A percentile compares a stretch with the other conserved stretches of the same genome.
These are phyloP conservation scores for Tapera naevia DNA, from an alignment of 2,797 vertebrate genomes.

Conservation along the genomic window DNA sequence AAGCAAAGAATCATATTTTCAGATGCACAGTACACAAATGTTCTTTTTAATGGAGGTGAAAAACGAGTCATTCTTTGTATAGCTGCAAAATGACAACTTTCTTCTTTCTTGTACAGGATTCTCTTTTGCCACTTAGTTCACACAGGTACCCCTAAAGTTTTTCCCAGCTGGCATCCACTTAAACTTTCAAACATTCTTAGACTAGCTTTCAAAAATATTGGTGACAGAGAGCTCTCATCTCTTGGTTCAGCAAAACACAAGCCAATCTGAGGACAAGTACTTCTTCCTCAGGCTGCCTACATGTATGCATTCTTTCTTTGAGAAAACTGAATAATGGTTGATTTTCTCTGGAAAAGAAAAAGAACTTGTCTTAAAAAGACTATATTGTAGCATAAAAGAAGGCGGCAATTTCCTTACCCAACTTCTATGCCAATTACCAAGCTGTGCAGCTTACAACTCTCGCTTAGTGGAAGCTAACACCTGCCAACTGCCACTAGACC, in stretches of 20 bases:
- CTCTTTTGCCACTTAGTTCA: neutral
- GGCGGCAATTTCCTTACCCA: conserved; percentile 36
- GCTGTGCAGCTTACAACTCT: conserved; percentile 29
- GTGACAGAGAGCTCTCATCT: neutral
- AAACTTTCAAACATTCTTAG: neutral
- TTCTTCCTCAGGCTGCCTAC: neutral
- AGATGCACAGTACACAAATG: neutral
- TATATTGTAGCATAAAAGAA: neutral
- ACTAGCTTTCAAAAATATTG: neutral
- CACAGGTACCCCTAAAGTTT: neutral
- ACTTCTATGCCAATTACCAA: conserved; percentile 55
- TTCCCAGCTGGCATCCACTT: neutral
- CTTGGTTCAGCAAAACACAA: neutral
- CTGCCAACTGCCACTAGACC: conserved; percentile 47
- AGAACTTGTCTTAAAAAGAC: conserved; percentile 28
- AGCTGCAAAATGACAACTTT: neutral
- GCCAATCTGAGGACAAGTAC: neutral
- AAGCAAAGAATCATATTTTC: neutral
- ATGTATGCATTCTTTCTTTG: neutral
- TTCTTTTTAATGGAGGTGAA: neutral
- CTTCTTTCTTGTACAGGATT: neutral
- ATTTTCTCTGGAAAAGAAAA: conserved; percentile 17
- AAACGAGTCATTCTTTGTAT: neutral
- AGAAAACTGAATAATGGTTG: neutral
- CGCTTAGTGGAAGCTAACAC: conserved; percentile 21